Conservation (phyloP, 2,113 vertebrate genomes). For the Macheiramphus alcinus region DNA sequence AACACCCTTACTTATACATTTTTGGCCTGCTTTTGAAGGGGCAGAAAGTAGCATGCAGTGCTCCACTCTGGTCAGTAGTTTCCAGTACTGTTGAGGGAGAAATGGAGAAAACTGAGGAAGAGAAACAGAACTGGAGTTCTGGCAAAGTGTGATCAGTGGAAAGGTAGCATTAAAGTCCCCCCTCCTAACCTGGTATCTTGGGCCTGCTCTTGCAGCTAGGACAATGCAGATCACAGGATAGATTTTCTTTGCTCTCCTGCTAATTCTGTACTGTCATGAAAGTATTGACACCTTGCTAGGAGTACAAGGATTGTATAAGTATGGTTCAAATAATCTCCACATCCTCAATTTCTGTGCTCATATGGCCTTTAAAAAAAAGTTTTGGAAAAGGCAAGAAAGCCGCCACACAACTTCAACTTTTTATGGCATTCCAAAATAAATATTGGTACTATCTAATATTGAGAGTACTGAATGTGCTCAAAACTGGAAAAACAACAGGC, state of each 20-base stretch:
- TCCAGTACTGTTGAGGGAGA: background rate
- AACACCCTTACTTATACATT: background rate
- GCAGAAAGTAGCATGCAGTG: rapidly evolving
- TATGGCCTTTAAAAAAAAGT: background rate
- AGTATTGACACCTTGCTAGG: background rate
- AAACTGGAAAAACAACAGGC: background rate
- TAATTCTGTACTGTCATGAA: background rate
- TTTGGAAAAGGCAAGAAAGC: background rate
- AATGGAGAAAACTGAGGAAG: background rate
- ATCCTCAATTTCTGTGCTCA: background rate
- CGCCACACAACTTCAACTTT: background rate
- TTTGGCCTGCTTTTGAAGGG: background rate
- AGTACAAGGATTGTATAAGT: background rate
- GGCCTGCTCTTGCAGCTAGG: background rate
- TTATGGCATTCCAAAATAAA: background rate
- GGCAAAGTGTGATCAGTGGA: background rate
- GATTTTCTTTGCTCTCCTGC: background rate
- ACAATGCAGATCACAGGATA: background rate
- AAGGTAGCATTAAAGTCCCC: background rate
- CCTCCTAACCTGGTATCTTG: background rate
- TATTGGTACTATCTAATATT: background rate
- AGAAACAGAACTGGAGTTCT: background rate
- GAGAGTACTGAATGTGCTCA: background rate
- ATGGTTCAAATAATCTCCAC: background rate
- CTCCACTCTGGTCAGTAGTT: background rate